Conservation (phyloP, 1,140 invertebrate genomes). For the Leptinotarsa texana region DNA sequence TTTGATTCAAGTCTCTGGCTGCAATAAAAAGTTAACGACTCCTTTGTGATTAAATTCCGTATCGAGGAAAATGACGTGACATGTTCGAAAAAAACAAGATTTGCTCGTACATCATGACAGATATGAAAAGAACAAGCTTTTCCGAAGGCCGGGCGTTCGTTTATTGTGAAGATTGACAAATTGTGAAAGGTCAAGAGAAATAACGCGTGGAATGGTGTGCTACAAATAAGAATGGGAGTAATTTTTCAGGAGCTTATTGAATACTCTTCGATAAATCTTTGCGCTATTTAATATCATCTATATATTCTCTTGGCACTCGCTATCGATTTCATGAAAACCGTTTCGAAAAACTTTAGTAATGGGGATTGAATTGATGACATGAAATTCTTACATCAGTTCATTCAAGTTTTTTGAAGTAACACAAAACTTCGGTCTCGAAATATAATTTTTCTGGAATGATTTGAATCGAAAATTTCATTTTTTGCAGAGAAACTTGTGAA, state of each 20-base stretch:
- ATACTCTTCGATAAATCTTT: conserved; percentile 12
- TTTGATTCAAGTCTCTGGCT: too few relatives aligned
- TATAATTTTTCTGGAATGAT: too few relatives aligned
- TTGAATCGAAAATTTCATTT: too few relatives aligned
- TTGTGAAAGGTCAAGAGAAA: conserved; percentile 11
- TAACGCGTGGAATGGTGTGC: conserved; percentile 7
- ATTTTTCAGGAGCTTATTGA: conserved; percentile 8
- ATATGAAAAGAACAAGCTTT: too few relatives aligned
- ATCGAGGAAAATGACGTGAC: too few relatives aligned
- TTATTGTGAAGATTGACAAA: conserved; percentile 14
- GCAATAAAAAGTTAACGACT: too few relatives aligned
- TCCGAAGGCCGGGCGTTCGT: not conserved
- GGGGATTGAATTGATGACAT: not conserved
- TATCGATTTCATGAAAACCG: not conserved
- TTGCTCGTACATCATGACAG: too few relatives aligned
- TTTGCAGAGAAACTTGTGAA: too few relatives aligned
- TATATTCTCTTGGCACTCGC: not conserved
- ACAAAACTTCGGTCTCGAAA: too few relatives aligned
- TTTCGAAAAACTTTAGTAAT: not conserved
- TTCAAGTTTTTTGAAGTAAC: not conserved
- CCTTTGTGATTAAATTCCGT: too few relatives aligned
- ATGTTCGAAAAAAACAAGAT: too few relatives aligned
- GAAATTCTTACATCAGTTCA: not conserved
- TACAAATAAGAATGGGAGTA: conserved; percentile 10
- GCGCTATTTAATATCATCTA: not conserved